Evolutionary conservation across 2,113 vertebrate genomes (phyloP).

Genomic region (Pachypanchax playfairii): DNA sequence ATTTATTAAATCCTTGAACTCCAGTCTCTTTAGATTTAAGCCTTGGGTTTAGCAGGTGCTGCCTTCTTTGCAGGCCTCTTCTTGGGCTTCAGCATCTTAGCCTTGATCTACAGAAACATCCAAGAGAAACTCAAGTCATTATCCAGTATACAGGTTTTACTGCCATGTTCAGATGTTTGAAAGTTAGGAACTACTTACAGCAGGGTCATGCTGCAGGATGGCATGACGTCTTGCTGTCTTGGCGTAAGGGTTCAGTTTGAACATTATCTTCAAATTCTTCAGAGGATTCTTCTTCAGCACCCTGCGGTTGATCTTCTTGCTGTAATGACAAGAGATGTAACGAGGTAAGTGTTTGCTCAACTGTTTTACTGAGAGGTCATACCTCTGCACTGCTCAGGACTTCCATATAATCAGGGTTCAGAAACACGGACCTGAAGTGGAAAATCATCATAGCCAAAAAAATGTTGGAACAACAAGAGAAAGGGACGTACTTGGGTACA

Average conservation of each 20-base stretch:
- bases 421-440: constrained; percentile 82
- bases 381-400: constrained; percentile 63
- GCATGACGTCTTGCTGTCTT: constrained; percentile 92
- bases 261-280: constrained; percentile 96
- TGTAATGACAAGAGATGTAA: constrained; percentile 54
- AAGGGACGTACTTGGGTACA: constrained; percentile 84
- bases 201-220: constrained; percentile 87
- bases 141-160: background rate
- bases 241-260: constrained; percentile 95
- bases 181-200: constrained; percentile 76
- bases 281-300: constrained; percentile 98
- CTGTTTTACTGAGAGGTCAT: too few species aligned
- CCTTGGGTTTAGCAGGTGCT: constrained; percentile 53
- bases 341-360: background rate
- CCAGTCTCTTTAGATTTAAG: constrained; percentile 65
- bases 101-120: constrained; percentile 77
- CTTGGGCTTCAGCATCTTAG: constrained; percentile 82
- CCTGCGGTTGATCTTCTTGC: constrained; percentile 91
- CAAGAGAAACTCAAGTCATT: background rate
- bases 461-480: background rate
- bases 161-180: fast-evolving
- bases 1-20: constrained; percentile 71
- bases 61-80: constrained; percentile 71
- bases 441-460: constrained; percentile 69
- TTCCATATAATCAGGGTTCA: constrained; percentile 77